phyloP scores from a whole-genome alignment of 2,888 invertebrate genomes.

The Plebejus argus region DNA sequence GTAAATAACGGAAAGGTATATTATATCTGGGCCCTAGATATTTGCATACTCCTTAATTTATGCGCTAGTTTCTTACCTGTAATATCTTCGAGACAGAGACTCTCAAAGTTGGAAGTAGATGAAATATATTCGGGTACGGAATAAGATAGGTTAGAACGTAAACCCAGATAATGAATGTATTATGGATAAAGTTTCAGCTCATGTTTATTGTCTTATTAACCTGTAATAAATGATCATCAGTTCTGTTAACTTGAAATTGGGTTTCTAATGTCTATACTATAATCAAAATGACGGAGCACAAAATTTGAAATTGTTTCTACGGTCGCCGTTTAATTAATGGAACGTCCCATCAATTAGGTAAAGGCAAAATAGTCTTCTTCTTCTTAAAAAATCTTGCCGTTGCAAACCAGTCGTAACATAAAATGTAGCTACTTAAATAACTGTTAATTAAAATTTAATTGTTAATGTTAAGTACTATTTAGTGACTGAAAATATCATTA shows the following conservation, averaged over 20 bases:
- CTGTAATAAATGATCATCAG: no score
- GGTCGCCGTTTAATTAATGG: no score
- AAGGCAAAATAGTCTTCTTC: no score
- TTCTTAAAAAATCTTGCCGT: no score
- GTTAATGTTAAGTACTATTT: background rate
- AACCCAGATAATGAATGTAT: background rate
- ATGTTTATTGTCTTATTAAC: conserved; percentile 9
- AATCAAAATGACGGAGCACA: no score
- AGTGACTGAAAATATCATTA: background rate
- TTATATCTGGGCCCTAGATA: conserved; percentile 30
- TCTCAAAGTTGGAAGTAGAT: background rate
- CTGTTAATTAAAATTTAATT: no score
- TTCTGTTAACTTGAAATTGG: no score
- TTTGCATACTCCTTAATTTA: conserved; percentile 27
- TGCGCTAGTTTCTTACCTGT: conserved; percentile 30
- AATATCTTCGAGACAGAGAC: conserved; percentile 19
- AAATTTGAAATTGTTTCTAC: no score
- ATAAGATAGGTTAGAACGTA: background rate
- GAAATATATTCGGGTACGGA: background rate
- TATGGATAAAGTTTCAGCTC: background rate
- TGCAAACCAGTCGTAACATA: no score
- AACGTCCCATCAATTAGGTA: no score
- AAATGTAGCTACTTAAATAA: no score
- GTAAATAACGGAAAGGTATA: conserved; percentile 26
- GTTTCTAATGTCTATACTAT: no score